Evolutionary conservation across 2,797 vertebrate species (phyloP).

Genomic region (Echiichthys vipera): DNA sequence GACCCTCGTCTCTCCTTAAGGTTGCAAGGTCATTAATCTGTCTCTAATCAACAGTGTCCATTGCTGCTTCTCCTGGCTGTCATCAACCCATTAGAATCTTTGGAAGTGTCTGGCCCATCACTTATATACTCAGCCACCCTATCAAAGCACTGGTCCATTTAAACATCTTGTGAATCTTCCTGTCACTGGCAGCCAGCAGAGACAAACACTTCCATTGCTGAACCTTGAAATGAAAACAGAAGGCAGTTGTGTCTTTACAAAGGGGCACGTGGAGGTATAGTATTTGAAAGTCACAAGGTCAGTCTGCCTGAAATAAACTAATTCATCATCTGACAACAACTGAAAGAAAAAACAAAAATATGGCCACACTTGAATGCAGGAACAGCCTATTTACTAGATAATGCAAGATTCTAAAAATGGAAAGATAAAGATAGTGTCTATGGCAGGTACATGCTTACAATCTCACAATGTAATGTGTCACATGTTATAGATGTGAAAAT

Average conservation of each 20-base stretch:
- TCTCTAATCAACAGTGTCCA: slow-evolving; percentile 55
- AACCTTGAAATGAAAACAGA: background rate
- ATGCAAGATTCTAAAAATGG: background rate
- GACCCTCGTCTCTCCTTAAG: slow-evolving; percentile 30
- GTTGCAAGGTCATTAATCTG: slow-evolving; percentile 56
- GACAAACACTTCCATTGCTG: slow-evolving; percentile 8
- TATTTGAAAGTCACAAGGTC: background rate
- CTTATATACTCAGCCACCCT: slow-evolving; percentile 24
- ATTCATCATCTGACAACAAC: background rate
- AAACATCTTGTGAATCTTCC: slow-evolving; percentile 51
- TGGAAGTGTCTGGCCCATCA: slow-evolving; percentile 44
- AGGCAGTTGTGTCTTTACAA: background rate
- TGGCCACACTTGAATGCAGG: background rate
- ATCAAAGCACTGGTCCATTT: slow-evolving; percentile 44
- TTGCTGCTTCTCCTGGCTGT: slow-evolving; percentile 40
- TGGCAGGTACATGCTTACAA: background rate
- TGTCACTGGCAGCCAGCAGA: slow-evolving; percentile 27
- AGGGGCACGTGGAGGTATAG: background rate
- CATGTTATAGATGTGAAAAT: background rate
- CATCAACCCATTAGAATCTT: slow-evolving; percentile 63
- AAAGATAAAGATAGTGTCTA: background rate
- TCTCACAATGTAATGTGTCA: background rate
- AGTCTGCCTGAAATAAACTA: background rate
- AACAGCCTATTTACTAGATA: background rate
- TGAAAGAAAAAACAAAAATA: background rate